Evolutionary conservation across 2,888 invertebrate species (phyloP).

Genomic region (Campoplex capitator): DNA sequence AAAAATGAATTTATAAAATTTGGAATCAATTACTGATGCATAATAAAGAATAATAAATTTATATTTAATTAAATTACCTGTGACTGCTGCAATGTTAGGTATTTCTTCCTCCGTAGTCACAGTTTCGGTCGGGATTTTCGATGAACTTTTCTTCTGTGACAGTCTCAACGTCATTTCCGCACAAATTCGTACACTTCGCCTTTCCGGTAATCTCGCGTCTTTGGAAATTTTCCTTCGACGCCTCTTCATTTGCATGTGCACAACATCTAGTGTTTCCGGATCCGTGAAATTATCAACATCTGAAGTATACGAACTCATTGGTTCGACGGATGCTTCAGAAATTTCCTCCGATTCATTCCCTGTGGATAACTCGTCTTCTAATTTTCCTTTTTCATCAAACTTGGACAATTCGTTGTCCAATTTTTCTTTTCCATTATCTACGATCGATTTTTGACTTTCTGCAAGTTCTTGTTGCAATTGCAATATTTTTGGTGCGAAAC

Average conservation of each 20-base stretch:
- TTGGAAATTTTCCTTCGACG: not conserved
- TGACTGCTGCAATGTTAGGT: not conserved
- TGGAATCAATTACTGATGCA: too few species aligned
- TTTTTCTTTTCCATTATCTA: not conserved
- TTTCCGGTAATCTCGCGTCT: constrained; percentile 21
- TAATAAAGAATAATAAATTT: too few species aligned
- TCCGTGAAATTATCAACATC: not conserved
- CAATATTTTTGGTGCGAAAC: not conserved
- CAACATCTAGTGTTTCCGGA: not conserved
- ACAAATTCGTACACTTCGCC: constrained; percentile 50
- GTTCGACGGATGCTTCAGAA: not conserved
- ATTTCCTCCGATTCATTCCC: not conserved
- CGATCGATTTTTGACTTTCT: not conserved
- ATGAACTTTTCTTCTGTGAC: not conserved
- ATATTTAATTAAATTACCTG: not conserved
- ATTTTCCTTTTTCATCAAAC: not conserved
- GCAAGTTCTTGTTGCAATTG: not conserved
- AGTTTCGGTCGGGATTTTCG: not conserved
- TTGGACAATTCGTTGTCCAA: not conserved
- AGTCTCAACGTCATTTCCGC: constrained; percentile 43
- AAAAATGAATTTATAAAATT: not conserved
- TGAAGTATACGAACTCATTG: not conserved
- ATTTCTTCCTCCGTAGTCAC: constrained; percentile 1
- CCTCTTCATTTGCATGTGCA: not conserved
- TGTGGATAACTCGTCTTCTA: not conserved